These are phyloP conservation scores for Tetranychus cinnabarinus DNA, from an alignment of 1,140 invertebrate genomes.

Conservation along the genomic window DNA sequence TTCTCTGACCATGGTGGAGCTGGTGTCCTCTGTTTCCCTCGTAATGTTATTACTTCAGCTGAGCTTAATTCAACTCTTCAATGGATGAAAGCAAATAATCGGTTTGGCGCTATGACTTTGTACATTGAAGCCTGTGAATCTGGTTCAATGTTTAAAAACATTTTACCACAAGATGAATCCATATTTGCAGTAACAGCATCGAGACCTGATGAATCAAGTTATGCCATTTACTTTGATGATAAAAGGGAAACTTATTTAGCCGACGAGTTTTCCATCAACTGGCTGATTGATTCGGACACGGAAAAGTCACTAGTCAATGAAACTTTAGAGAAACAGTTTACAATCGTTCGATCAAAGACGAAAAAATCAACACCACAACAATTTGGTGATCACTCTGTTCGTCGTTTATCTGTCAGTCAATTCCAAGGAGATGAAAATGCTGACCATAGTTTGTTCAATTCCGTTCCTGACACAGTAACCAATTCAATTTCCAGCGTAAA, in stretches of 20 bases:
- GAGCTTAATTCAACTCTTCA: slow-evolving; percentile 22
- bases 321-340: slow-evolving; percentile 30
- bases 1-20: slow-evolving; percentile 39
- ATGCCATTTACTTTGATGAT: slow-evolving; percentile 27
- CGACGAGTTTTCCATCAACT: slow-evolving; percentile 36
- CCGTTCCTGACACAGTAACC: not conserved
- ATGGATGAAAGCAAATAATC: slow-evolving; percentile 23
- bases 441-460: too few relatives aligned
- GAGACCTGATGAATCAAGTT: slow-evolving; percentile 31
- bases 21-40: slow-evolving; percentile 32
- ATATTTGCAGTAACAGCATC: slow-evolving; percentile 39
- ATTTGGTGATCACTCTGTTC: slow-evolving; percentile 27
- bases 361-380: slow-evolving; percentile 34
- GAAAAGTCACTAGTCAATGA: slow-evolving; percentile 18
- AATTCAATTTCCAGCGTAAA: not conserved
- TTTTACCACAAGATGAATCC: slow-evolving; percentile 29
- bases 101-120: slow-evolving; percentile 28
- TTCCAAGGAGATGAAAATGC: not conserved
- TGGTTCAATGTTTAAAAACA: slow-evolving; percentile 37
- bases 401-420: not conserved
- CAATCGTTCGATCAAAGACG: slow-evolving; percentile 30
- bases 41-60: slow-evolving; percentile 20
- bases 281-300: slow-evolving; percentile 32
- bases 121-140: slow-evolving; percentile 42
- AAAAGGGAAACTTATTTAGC: slow-evolving; percentile 28